phyloP scores from a whole-genome alignment of 2,113 vertebrate species.

The Smithornis capensis region DNA sequence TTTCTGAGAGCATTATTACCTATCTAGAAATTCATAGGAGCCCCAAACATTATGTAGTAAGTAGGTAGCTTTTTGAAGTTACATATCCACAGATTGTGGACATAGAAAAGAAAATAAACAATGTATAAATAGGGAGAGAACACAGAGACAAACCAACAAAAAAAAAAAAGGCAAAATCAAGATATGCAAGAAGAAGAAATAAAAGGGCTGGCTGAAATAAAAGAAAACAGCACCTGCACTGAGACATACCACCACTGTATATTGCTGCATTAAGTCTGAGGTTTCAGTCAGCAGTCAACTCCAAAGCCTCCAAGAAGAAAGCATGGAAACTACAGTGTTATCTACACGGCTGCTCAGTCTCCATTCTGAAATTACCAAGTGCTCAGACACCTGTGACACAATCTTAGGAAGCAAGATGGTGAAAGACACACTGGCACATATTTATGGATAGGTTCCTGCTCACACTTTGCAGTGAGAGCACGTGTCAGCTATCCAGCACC shows the following conservation, averaged over 20 bases:
- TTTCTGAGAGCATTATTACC: neutral
- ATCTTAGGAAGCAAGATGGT: neutral
- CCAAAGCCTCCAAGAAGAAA: neutral
- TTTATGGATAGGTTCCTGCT: neutral
- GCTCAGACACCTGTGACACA: neutral
- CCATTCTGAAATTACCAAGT: neutral
- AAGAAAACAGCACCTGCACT: neutral
- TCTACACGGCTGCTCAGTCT: neutral
- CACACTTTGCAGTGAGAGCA: neutral
- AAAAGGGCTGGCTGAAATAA: neutral
- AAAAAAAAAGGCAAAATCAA: neutral
- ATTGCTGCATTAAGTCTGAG: neutral
- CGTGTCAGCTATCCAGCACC: neutral
- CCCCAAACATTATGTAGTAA: fast-evolving
- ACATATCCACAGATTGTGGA: neutral
- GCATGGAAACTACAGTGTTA: neutral
- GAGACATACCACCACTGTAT: neutral
- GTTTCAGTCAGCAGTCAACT: neutral
- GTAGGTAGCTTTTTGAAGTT: neutral
- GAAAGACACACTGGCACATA: neutral
- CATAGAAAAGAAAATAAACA: neutral
- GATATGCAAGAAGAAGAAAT: neutral
- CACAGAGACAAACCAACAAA: neutral
- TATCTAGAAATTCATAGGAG: neutral
- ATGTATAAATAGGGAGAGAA: neutral